phyloP scores from a whole-genome alignment of 2,113 vertebrate species.

The Ammodytes dubius region DNA sequence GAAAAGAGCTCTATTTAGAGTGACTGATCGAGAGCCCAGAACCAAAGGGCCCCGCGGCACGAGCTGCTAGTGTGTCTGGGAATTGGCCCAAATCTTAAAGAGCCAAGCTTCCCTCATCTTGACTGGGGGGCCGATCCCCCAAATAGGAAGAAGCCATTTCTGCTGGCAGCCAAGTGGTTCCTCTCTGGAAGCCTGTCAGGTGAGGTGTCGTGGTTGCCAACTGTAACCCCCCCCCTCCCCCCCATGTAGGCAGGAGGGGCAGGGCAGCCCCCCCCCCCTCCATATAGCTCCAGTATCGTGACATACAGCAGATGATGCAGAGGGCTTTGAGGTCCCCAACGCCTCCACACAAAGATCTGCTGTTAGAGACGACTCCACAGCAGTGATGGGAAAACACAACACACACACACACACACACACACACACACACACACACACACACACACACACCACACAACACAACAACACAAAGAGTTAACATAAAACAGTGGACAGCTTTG shows the following conservation, averaged over 20 bases:
- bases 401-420: too few species aligned
- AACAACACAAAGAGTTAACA: not conserved
- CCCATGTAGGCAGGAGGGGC: slow-evolving; percentile 64
- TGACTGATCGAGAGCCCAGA: slow-evolving; percentile 78
- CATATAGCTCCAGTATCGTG: slow-evolving; percentile 47
- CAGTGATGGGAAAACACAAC: not conserved
- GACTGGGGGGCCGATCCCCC: slow-evolving; percentile 72
- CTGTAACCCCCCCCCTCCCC: slow-evolving; percentile 64
- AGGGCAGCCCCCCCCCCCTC: slow-evolving; percentile 46
- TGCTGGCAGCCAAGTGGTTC: slow-evolving; percentile 70
- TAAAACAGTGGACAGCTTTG: not conserved
- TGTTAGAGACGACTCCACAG: slow-evolving; percentile 18
- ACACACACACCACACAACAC: too few species aligned
- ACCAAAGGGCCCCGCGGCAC: slow-evolving; percentile 71
- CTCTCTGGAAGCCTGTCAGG: slow-evolving; percentile 75
- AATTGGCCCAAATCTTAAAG: slow-evolving; percentile 79
- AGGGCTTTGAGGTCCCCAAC: slow-evolving; percentile 34
- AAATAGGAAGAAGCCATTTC: slow-evolving; percentile 70
- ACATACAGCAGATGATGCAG: slow-evolving; percentile 69
- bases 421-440: too few species aligned
- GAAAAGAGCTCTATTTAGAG: slow-evolving; percentile 71
- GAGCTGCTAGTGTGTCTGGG: slow-evolving; percentile 72
- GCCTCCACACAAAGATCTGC: slow-evolving; percentile 46
- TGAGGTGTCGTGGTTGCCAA: slow-evolving; percentile 71
- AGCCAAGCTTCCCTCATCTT: slow-evolving; percentile 83